Percentiles rank a stretch among this genome's conserved stretches.
Conservation (phyloP, 1,140 invertebrate genomes). For the Yoshiicerus persimilis region DNA sequence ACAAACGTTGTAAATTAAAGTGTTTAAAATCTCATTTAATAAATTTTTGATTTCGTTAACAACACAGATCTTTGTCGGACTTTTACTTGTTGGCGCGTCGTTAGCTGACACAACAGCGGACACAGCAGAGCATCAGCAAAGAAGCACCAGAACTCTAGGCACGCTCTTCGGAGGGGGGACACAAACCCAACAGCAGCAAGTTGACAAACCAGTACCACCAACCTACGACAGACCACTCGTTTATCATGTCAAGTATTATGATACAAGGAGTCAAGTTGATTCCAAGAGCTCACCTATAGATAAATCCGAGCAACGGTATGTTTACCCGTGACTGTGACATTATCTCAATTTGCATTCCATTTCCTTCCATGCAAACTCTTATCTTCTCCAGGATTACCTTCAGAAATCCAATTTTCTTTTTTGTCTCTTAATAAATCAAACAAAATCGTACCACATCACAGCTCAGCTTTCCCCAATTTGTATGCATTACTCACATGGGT, state of each 20-base stretch:
- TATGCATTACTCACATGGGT: neutral
- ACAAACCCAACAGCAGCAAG: neutral
- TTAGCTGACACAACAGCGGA: neutral
- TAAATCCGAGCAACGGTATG: neutral
- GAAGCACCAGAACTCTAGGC: neutral
- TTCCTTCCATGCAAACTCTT: neutral
- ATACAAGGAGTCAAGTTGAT: neutral
- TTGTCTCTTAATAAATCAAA: neutral
- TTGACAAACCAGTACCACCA: neutral
- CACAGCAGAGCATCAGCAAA: neutral
- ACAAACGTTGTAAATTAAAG: neutral
- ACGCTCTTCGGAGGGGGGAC: constrained; percentile 18
- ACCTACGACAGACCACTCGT: neutral
- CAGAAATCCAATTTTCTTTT: constrained; percentile 9
- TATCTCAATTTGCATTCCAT: neutral
- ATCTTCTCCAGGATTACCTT: neutral
- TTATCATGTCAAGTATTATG: constrained; percentile 13
- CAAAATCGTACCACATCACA: neutral
- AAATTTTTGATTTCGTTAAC: neutral
- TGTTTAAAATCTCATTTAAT: neutral
- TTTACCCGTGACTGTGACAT: neutral
- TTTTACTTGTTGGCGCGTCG: constrained; percentile 6
- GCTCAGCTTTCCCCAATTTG: neutral
- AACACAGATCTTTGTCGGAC: neutral
- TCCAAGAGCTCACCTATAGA: constrained; percentile 15